Evolutionary conservation across 2,797 vertebrate genomes (phyloP), one percentile per base, ranked within the genome.

Genomic region (Bufotes viridis): DNA sequence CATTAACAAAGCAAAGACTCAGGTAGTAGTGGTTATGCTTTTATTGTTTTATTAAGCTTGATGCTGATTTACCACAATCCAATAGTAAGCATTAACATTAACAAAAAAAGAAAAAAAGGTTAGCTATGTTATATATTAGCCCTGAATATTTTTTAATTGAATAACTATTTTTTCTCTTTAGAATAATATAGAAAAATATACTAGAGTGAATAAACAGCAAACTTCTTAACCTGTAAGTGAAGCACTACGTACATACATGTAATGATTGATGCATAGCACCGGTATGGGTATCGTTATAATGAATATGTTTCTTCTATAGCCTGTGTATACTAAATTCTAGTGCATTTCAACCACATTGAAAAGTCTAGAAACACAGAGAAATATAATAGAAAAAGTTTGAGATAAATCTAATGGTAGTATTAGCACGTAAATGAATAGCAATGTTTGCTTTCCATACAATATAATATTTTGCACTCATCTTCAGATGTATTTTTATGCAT

Each of bases 301-400:
- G 26, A 13, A 80, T n/a, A 10, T 79, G 55, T 79, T 29, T 22
- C 15, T 17, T 61, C 2, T 24, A 79, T 14, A 72, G 14, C 58
- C 78, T 80, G 26, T 51, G 34, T 17, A 7, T 53, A 29, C 5
- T 65, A 63, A 24, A 84, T 78, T 60, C 60, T 63, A 74, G 87
- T 84, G 87, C 87, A 80, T 58, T 84, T 88, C 82, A 80, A 88
- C 82, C 82, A 88, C 87, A 79, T 53, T 34, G 15, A 84, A 84
- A 79, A 81, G 34, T 82, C 24, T 17, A 7, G 49, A 55, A 18
- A 85, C 72, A 85, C 58, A 17, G 34, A 17, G 34, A 85, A 51
- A 63, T 81, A 9, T 49, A n/a, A 34, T 34, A 42, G 17, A 60
- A 63, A 58, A 61, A 60, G 18, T 29, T 57, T 20, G 11, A 42